Evolutionary conservation across 2,113 vertebrate genomes (phyloP).

Genomic region (Pelusios castaneus): DNA sequence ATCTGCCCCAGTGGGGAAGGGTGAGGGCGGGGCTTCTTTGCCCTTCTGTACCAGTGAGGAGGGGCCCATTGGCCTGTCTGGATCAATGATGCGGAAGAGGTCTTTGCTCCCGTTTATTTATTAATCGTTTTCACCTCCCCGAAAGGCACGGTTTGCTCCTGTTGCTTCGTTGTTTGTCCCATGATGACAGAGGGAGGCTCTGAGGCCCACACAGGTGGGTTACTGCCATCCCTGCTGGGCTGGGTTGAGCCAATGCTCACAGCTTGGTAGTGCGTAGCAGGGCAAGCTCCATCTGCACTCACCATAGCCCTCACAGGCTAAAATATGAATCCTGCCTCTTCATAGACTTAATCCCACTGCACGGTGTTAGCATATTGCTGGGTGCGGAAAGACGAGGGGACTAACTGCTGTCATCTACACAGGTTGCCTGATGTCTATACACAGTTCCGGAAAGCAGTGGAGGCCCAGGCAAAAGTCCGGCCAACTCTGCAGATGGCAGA

Average conservation of each 20-base stretch:
- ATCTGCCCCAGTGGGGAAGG: neutral
- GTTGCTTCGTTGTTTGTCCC: neutral
- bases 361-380: neutral
- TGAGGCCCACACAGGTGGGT: neutral
- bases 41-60: neutral
- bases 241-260: neutral
- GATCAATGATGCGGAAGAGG: neutral
- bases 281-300: neutral
- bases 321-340: neutral
- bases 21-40: neutral
- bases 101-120: neutral
- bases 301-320: neutral
- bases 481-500: constrained; percentile 66
- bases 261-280: neutral
- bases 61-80: neutral
- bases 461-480: constrained; percentile 73
- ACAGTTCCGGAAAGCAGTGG: constrained; percentile 82
- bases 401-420: neutral
- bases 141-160: neutral
- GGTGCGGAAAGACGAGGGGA: neutral
- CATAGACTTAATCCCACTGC: neutral
- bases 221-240: neutral
- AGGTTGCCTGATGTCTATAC: constrained; percentile 87
- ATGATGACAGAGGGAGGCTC: neutral
- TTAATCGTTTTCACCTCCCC: neutral